phyloP scores from a whole-genome alignment of 1,140 invertebrate species.

The Brachionus sp. region DNA sequence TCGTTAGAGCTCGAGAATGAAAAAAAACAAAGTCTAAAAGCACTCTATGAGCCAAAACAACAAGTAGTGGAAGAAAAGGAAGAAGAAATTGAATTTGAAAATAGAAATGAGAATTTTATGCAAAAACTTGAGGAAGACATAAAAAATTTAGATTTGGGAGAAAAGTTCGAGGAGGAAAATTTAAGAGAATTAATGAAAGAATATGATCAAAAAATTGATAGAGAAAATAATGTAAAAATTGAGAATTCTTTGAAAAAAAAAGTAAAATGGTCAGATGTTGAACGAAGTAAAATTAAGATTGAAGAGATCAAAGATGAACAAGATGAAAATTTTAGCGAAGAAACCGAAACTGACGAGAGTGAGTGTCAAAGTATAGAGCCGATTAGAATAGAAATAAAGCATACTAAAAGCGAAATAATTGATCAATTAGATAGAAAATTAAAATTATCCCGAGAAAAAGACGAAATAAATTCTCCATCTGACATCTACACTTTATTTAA shows the following conservation, averaged over 20 bases:
- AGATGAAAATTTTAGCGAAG: background rate
- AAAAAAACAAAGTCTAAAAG: background rate
- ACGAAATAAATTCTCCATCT: conserved; percentile 15
- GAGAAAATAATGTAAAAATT: conserved; percentile 14
- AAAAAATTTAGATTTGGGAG: background rate
- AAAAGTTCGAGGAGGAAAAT: background rate
- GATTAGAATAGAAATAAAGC: conserved; percentile 16
- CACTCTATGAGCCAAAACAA: background rate
- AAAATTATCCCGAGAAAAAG: conserved; percentile 7
- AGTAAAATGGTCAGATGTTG: conserved; percentile 34
- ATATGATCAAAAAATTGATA: background rate
- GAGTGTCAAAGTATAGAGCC: background rate
- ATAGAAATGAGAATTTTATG: background rate
- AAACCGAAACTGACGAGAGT: background rate
- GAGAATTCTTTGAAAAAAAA: conserved; percentile 32
- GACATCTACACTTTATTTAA: conserved; percentile 22
- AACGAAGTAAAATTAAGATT: background rate
- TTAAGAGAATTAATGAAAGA: background rate
- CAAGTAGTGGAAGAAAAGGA: background rate
- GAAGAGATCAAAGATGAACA: background rate
- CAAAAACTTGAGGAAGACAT: background rate
- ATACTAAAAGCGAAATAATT: background rate
- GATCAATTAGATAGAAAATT: background rate
- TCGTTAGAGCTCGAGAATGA: background rate
- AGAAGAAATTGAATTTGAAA: background rate